Evolutionary conservation across 1,140 invertebrate genomes (phyloP).

Genomic region (Idris sp.): DNA sequence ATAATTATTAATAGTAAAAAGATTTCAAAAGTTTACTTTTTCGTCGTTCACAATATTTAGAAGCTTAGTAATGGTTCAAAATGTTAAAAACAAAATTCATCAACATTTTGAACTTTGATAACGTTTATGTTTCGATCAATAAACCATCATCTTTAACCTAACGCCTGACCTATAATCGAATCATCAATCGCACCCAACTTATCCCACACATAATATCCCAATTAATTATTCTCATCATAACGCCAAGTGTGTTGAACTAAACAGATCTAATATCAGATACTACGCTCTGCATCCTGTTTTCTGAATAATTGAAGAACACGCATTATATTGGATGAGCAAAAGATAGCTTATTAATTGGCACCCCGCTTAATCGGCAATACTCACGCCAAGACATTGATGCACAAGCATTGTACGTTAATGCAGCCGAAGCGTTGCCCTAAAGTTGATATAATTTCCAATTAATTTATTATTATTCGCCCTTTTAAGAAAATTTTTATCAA

Average conservation of each 20-base stretch:
- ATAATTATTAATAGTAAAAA: too few relatives aligned
- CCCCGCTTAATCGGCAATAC: slow-evolving; percentile 55
- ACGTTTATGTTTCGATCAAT: slow-evolving; percentile 7
- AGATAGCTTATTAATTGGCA: slow-evolving; percentile 56
- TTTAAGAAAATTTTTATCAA: too few relatives aligned
- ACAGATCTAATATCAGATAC: slow-evolving; percentile 52
- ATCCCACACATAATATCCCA: slow-evolving; percentile 28
- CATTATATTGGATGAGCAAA: slow-evolving; percentile 41
- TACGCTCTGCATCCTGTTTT: slow-evolving; percentile 44
- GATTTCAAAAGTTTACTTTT: too few relatives aligned
- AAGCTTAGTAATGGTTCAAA: too few relatives aligned
- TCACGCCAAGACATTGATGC: slow-evolving; percentile 40
- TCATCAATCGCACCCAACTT: slow-evolving; percentile 41
- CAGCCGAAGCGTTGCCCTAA: too few relatives aligned
- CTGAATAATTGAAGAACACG: slow-evolving; percentile 59
- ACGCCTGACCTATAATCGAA: slow-evolving; percentile 34
- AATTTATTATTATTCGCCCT: slow-evolving; percentile 15
- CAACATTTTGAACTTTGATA: too few relatives aligned
- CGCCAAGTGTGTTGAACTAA: slow-evolving; percentile 37
- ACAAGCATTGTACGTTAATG: slow-evolving; percentile 42
- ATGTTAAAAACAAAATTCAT: too few relatives aligned
- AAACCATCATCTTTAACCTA: slow-evolving; percentile 33
- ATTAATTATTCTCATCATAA: slow-evolving; percentile 55
- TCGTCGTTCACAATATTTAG: too few relatives aligned
- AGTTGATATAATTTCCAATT: too few relatives aligned